Evolutionary conservation across 2,113 vertebrate genomes (phyloP).

Genomic region (Saguinus midas): DNA sequence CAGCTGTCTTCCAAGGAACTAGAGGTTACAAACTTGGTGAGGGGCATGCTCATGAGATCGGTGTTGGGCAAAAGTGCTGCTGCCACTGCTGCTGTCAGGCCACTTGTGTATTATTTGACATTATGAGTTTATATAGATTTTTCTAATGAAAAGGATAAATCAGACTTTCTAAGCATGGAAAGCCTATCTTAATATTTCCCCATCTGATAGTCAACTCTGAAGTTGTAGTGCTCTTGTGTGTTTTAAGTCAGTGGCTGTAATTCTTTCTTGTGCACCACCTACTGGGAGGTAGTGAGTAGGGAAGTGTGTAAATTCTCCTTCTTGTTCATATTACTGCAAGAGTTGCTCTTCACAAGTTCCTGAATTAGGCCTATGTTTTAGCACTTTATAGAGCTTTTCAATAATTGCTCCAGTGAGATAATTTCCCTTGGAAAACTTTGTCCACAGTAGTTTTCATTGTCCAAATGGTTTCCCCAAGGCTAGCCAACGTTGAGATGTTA

Average conservation of each 20-base stretch:
- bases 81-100: neutral
- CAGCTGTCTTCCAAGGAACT: neutral
- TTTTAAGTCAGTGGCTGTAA: neutral
- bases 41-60: neutral
- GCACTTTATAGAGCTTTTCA: neutral
- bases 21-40: neutral
- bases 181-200: neutral
- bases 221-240: neutral
- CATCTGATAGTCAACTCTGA: neutral
- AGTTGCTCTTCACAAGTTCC: neutral
- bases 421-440: constrained; percentile 59
- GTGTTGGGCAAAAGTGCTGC: neutral
- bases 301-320: neutral
- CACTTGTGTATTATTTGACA: neutral
- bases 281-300: neutral
- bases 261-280: neutral
- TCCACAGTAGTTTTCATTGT: constrained; percentile 51
- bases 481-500: constrained; percentile 47
- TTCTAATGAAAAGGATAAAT: neutral
- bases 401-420: constrained; percentile 40
- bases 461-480: constrained; percentile 25
- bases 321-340: neutral
- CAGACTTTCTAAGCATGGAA: neutral
- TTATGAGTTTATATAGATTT: neutral
- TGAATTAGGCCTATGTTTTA: constrained; percentile 3